phyloP scores from a whole-genome alignment of 2,113 vertebrate species.

The Ctenomys sociabilis region DNA sequence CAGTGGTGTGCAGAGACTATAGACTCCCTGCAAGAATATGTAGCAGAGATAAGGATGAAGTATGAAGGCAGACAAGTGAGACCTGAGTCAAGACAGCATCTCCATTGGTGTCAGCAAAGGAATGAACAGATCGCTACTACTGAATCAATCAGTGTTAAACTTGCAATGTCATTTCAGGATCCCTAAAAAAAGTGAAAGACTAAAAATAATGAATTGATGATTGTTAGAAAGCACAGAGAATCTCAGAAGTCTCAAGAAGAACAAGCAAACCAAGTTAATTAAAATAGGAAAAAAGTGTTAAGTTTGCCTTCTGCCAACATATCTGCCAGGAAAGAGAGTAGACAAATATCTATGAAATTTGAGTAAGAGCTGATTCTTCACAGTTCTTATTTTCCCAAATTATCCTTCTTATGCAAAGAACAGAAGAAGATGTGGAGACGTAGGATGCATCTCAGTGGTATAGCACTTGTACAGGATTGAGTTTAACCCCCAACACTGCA shows the following conservation, averaged over 20 bases:
- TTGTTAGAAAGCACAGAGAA: not conserved
- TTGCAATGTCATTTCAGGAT: not conserved
- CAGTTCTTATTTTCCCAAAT: not conserved
- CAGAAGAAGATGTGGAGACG: not conserved
- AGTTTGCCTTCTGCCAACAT: not conserved
- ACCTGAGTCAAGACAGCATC: not conserved
- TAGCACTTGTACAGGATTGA: not conserved
- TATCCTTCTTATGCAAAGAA: not conserved
- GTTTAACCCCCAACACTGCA: not conserved
- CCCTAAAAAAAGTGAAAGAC: not conserved
- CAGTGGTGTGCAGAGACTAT: not conserved
- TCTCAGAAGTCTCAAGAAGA: not conserved
- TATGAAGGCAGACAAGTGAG: not conserved
- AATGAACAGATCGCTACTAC: not conserved
- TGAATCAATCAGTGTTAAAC: slow-evolving; percentile 17
- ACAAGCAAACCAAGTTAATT: not conserved
- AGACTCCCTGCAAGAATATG: not conserved
- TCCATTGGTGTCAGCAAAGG: not conserved
- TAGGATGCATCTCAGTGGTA: not conserved
- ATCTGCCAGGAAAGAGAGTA: not conserved
- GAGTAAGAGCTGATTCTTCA: not conserved
- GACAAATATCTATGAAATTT: not conserved
- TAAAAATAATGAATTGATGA: not conserved
- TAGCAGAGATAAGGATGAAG: not conserved
- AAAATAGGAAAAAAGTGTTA: not conserved